Evolutionary conservation across 2,113 vertebrate genomes (phyloP).

Genomic region (Myanophis thanlyinensis): DNA sequence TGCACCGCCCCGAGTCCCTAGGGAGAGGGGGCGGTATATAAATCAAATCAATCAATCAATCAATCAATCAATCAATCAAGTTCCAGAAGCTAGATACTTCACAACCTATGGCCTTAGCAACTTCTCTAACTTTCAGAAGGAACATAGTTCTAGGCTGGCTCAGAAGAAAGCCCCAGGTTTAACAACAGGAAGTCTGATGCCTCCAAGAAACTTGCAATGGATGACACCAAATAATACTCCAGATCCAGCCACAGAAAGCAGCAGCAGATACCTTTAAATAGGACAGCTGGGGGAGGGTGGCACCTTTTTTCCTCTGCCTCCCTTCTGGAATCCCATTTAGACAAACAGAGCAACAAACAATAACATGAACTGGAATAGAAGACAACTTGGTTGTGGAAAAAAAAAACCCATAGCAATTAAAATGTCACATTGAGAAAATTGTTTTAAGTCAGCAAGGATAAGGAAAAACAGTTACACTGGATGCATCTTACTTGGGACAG

Average conservation of each 20-base stretch:
- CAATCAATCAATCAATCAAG: no score
- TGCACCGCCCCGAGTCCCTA: no score
- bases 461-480: background rate
- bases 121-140: background rate
- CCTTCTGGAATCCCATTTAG: background rate
- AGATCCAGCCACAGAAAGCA: background rate
- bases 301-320: background rate
- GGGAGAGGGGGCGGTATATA: no score
- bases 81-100: background rate
- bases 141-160: background rate
- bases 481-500: background rate
- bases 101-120: background rate
- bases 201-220: background rate
- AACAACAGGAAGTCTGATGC: background rate
- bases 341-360: background rate
- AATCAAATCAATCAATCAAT: no score
- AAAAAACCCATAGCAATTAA: background rate
- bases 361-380: background rate
- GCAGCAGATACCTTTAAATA: background rate
- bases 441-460: background rate
- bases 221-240: background rate
- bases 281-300: background rate
- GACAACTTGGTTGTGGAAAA: background rate
- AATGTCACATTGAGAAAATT: background rate
- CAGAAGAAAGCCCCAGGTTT: background rate